These are phyloP conservation scores for Grammomys dolichurus DNA, from an alignment of 2,113 vertebrate genomes.

Conservation along the genomic window DNA sequence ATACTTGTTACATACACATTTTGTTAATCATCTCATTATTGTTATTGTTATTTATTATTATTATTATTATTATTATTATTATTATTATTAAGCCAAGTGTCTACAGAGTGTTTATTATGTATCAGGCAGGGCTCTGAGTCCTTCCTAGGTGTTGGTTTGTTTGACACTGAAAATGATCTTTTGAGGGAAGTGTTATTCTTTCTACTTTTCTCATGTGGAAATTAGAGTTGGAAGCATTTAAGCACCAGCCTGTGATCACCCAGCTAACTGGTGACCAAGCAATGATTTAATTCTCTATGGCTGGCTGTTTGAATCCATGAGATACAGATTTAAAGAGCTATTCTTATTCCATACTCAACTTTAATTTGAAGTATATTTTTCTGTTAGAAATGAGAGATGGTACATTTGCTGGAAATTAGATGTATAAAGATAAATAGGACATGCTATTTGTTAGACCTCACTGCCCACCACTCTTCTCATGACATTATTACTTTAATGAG, in stretches of 20 bases:
- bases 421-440: neutral
- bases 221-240: neutral
- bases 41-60: no score
- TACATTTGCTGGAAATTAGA: neutral
- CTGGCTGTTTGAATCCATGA: neutral
- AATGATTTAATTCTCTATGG: neutral
- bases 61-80: no score
- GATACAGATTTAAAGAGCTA: neutral
- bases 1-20: neutral
- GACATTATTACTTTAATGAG: neutral
- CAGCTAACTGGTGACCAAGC: neutral
- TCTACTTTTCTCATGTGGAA: neutral
- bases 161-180: neutral
- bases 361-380: neutral
- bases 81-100: neutral
- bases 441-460: neutral
- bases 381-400: constrained; percentile 3
- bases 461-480: neutral
- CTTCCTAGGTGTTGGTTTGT: neutral
- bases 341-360: neutral
- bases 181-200: neutral
- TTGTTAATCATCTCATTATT: neutral
- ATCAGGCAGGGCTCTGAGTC: neutral
- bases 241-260: neutral
- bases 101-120: neutral